Evolutionary conservation across 2,888 invertebrate genomes (phyloP), one percentile per base, ranked within the genome.

Genomic region (Philereme transversata): DNA sequence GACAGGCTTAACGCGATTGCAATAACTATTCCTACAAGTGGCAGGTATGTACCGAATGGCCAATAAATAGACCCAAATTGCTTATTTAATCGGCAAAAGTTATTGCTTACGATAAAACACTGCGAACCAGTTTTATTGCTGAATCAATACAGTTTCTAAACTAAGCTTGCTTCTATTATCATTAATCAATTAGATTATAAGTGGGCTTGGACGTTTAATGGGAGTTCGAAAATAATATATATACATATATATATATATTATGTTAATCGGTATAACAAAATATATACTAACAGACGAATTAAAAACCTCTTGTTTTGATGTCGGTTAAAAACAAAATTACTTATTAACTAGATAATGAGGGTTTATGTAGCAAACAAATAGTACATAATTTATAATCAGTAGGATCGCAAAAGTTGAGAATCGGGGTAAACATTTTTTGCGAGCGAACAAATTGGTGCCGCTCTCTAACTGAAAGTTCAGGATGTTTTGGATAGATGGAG

Each of bases 41-140:
- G 48, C 40, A 48, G 33, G 49, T 59, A 44, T 38, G 44, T 46
- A 44, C 54, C 10, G 60, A 70, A 70, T 68, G 62, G 69, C 77
- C 82, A 78, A 86, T 87, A 88, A 89, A 87, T 82, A 78, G 68
- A 56, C 73, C 73, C 67, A 64, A 86, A 85, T 79, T 75, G 78
- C 76, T 82, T 81, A 86, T 85, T 88, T 84, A 86, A 81, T 78
- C 79, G 65, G 52, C 67, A 76, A 78, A 84, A 88, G 83, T 89
- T 86, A 88, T 86, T 80, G 83, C 58, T 71, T 79, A 78, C 76
- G 80, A 84, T 81, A 86, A 84, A 88, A 84, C 81, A 83, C 61
- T 41, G 50, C 45, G 48, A 40, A 44, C 44, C 55, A 59, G 64
- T 82, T 88, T 87, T 88, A 88, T 81, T 79, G 75, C 78, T 68